These are phyloP conservation scores for Agrilus cyanescens DNA, from an alignment of 2,888 invertebrate species.

Conservation along the genomic window DNA sequence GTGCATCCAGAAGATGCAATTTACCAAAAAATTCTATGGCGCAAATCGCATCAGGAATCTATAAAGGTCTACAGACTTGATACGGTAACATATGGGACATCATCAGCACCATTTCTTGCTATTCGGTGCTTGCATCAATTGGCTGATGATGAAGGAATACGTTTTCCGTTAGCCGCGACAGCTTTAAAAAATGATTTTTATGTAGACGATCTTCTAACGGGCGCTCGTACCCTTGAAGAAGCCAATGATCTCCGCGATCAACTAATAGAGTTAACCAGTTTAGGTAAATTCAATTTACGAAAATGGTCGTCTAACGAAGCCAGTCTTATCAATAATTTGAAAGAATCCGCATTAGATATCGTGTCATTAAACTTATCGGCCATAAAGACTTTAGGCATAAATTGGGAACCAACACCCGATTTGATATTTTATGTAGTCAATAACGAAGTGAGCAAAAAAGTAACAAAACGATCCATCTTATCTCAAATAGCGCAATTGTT, in stretches of 20 bases:
- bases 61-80: slow-evolving; percentile 6
- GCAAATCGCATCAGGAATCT: slow-evolving; percentile 1
- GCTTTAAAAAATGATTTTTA: slow-evolving; percentile 16
- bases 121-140: slow-evolving; percentile 15
- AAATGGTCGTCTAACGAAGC: neutral
- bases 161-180: slow-evolving; percentile 12
- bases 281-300: slow-evolving; percentile 4
- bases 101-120: slow-evolving; percentile 14
- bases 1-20: slow-evolving; percentile 6
- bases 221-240: slow-evolving; percentile 10
- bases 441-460: too few relatives aligned
- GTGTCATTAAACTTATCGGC: too few relatives aligned
- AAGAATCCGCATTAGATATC: too few relatives aligned
- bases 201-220: slow-evolving; percentile 21
- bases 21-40: slow-evolving; percentile 10
- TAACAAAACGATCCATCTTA: too few relatives aligned
- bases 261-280: too few relatives aligned
- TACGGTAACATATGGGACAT: slow-evolving; percentile 12
- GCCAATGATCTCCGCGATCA: too few relatives aligned
- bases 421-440: too few relatives aligned
- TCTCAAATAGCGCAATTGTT: too few relatives aligned
- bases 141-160: slow-evolving; percentile 10
- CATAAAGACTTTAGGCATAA: too few relatives aligned
- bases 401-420: too few relatives aligned
- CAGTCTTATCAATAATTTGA: too few relatives aligned